These are phyloP conservation scores for Diplodus puntazzo DNA, from an alignment of 2,797 vertebrate species.

Conservation along the genomic window DNA sequence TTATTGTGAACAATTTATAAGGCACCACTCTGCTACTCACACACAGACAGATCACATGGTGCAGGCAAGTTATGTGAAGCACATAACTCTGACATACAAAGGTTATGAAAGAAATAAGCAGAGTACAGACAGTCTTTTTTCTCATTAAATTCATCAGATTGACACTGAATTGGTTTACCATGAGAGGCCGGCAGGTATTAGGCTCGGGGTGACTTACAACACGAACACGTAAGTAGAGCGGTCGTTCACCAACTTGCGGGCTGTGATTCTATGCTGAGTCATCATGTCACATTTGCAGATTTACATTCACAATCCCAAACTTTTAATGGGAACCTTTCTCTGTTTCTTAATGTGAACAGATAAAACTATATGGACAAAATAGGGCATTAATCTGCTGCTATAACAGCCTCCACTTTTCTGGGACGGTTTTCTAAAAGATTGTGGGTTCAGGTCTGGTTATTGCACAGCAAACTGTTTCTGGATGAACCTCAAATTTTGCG, in stretches of 20 bases:
- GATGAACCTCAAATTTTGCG: neutral
- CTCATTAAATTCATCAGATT: conserved; percentile 3
- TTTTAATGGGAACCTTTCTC: too few relatives aligned
- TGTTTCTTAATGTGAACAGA: too few relatives aligned
- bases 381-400: too few relatives aligned
- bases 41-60: neutral
- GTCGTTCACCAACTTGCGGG: too few relatives aligned
- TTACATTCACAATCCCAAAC: too few relatives aligned
- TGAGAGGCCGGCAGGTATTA: conserved; percentile 7
- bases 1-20: too few relatives aligned
- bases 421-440: neutral
- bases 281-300: too few relatives aligned
- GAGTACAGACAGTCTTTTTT: neutral
- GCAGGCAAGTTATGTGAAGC: neutral
- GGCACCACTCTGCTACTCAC: neutral
- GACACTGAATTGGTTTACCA: neutral
- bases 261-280: too few relatives aligned
- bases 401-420: neutral
- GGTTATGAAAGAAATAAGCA: conserved; percentile 22
- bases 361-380: too few relatives aligned
- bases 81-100: neutral
- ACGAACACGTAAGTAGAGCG: neutral
- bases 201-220: conserved; percentile 19
- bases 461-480: neutral
- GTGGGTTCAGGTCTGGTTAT: neutral